Base-by-base conservation (phyloP, 1,140 invertebrate species). In the Brachionus angularis region DNA sequence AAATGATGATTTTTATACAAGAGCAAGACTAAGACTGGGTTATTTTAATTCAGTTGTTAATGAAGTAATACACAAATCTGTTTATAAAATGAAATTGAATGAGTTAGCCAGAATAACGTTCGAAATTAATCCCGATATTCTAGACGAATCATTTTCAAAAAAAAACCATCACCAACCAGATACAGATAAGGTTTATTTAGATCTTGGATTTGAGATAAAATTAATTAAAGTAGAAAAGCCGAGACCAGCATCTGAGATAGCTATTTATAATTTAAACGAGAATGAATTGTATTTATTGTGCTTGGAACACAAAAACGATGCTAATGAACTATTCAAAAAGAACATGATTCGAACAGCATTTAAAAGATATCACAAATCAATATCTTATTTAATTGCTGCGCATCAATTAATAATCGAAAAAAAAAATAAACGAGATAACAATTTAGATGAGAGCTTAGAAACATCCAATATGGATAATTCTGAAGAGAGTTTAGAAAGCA, bases 11-110 rank as follows among this genome's bases (percentile, higher is more conserved):
- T n/a, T 14, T 8, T 2, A 18, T 5, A 58, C 53, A 3, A 21
- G 7, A 18, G 21, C 39, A 12, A 7, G 53, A 10, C 33, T 36
- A 36, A 58, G 53, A 58, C 34, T 58, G 10, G 53, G 53, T 12
- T 58, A 25, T 39, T 58, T 58, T 21, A 58, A 58, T 39, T 23
- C 53, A 14, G 23, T 58, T 34, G 18, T 58, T 4, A 58, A 58
- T 39, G 23, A 58, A 39, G 39, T 58, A 23, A 58, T 58, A 10
- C 53, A 58, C 39, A 33, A 36, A 58, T 5, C 53, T 29, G 21
- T 58, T 39, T 42, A 39, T 27, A 58, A 39, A 21, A 58, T 58
- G 53, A 58, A 58, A 58, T 39, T 58, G 25, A 42, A 58, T 18
- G 53, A 58, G 39, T 16, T 25, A 39, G 10, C 53, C 23, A 16